Conservation (phyloP, 2,888 invertebrate species). For the Epinotia ramella region DNA sequence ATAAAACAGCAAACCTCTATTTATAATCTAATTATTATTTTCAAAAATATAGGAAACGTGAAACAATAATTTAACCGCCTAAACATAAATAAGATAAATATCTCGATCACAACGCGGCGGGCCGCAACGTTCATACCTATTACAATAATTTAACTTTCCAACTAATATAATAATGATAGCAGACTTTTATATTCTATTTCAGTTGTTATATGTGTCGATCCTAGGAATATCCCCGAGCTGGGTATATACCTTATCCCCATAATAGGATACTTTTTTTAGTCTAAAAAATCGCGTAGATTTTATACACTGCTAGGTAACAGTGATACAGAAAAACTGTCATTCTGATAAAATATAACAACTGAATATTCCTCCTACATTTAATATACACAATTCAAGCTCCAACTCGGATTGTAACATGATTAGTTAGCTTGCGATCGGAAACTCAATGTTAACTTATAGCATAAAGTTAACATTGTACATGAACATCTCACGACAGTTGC, state of each 20-base stretch:
- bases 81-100: slow-evolving; percentile 70
- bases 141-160: slow-evolving; percentile 35
- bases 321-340: too few relatives aligned
- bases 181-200: slow-evolving; percentile 23
- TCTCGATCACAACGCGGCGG: slow-evolving; percentile 64
- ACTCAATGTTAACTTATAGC: neutral
- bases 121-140: slow-evolving; percentile 28
- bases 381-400: slow-evolving; percentile 3
- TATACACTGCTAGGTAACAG: too few relatives aligned
- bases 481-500: neutral
- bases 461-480: neutral
- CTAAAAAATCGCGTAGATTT: too few relatives aligned
- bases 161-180: slow-evolving; percentile 9
- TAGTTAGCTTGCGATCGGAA: slow-evolving; percentile 7
- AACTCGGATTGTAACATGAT: neutral
- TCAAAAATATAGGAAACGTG: slow-evolving; percentile 75
- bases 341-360: slow-evolving; percentile 9
- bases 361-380: neutral
- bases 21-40: slow-evolving; percentile 78
- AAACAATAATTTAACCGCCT: slow-evolving; percentile 79
- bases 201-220: slow-evolving; percentile 11
- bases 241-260: neutral
- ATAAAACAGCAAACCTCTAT: slow-evolving; percentile 63
- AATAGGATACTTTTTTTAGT: too few relatives aligned
- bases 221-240: neutral